A percentile compares a stretch with the other conserved stretches of the same genome.
phyloP scores from a whole-genome alignment of 2,888 invertebrate genomes.

The Aleiodes alternator region DNA sequence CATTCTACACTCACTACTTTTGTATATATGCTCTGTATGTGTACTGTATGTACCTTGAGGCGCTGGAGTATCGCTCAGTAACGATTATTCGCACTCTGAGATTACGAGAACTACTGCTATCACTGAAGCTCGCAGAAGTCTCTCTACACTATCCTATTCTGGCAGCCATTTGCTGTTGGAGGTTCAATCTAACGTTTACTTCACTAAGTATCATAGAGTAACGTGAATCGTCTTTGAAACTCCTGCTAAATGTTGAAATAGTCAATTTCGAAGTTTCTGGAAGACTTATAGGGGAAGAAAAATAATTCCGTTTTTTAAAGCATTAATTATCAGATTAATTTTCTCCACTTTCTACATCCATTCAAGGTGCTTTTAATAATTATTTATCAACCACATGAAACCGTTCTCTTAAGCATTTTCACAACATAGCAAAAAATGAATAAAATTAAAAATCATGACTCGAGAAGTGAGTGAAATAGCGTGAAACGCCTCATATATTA shows the following conservation, averaged over 20 bases:
- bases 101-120: slow-evolving; percentile 37
- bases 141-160: slow-evolving; percentile 25
- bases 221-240: slow-evolving; percentile 27
- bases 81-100: slow-evolving; percentile 41
- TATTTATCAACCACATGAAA: no score
- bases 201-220: slow-evolving; percentile 17
- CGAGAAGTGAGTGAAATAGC: no score
- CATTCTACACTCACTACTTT: not conserved
- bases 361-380: no score
- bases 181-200: slow-evolving; percentile 33
- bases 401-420: no score
- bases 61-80: slow-evolving; percentile 43
- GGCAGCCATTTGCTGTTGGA: slow-evolving; percentile 28
- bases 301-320: no score
- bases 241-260: slow-evolving; percentile 9
- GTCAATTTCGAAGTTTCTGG: not conserved
- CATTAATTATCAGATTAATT: no score
- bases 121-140: slow-evolving; percentile 1
- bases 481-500: no score
- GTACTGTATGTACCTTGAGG: slow-evolving; percentile 33
- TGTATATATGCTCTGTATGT: slow-evolving; percentile 14
- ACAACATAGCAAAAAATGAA: no score
- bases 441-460: no score
- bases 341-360: no score
- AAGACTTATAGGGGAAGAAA: no score